Evolutionary conservation across 2,888 invertebrate genomes (phyloP).

Genomic region (Luffia ferchaultella): DNA sequence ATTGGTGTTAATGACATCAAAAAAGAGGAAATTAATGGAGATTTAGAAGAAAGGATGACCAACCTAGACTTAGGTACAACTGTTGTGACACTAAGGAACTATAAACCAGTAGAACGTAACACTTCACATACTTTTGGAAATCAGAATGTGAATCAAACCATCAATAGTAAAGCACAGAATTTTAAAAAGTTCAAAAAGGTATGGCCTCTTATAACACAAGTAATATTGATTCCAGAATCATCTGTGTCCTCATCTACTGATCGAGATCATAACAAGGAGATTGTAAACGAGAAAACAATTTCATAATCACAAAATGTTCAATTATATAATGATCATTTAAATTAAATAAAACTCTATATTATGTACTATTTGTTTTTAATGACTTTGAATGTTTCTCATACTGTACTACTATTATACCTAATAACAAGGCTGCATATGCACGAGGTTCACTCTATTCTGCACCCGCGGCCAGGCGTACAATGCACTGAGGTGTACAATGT

Average conservation of each 20-base stretch:
- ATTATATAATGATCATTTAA: neutral
- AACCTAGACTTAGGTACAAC: slow-evolving; percentile 41
- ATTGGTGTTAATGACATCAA: too few species aligned
- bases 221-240: too few species aligned
- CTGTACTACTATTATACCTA: too few species aligned
- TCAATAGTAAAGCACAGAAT: slow-evolving; percentile 27
- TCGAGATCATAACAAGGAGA: too few species aligned
- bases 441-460: too few species aligned
- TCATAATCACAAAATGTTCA: neutral
- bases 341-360: neutral
- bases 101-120: slow-evolving; percentile 41
- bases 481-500: too few species aligned
- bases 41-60: slow-evolving; percentile 35
- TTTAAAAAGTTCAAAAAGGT: slow-evolving; percentile 57
- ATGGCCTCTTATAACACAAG: slow-evolving; percentile 48
- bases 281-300: neutral
- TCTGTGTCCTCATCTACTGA: too few species aligned
- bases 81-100: slow-evolving; percentile 33
- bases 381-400: too few species aligned
- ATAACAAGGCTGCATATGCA: too few species aligned
- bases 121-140: slow-evolving; percentile 11
- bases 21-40: slow-evolving; percentile 27
- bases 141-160: neutral
- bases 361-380: too few species aligned
- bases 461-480: too few species aligned